Evolutionary conservation across 2,888 invertebrate genomes (phyloP), one percentile per base, ranked within the genome.

Genomic region (Chymomyza caudatula): DNA sequence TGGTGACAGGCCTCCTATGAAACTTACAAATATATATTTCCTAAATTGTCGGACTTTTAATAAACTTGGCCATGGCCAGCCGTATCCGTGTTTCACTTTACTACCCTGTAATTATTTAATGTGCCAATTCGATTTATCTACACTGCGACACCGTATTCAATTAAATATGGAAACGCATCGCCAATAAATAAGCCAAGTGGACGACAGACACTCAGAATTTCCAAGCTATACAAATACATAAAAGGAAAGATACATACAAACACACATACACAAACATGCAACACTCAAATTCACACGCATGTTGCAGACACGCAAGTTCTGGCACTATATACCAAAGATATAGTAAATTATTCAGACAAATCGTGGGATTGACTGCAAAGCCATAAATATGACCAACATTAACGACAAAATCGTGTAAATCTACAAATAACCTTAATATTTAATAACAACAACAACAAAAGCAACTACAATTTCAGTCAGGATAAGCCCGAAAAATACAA

Each of bases 341-440:
- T 17, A 19, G 4, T 51, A 20, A 51, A 51, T 51, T 20, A 51
- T 51, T 51, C 51, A 51, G 20, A 20, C 19, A 20, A 17, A 20
- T 47, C 47, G 47, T 13, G 5, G 47, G 3, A 47, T 47, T 15
- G 17, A 47, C 15, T 47, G 13, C 11, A 22, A 17, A 51, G 65
- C 65, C 83, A 73, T 80, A 74, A 82, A 79, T 77, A 71, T 73
- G 69, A 57, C 71, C 75, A 63, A 75, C 57, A 69, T 85, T 68
- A 71, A 67, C 19, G 17, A 29, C 67, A 62, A 65, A 73, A 71
- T 66, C 76, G 68, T 80, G 67, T 80, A 76, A 78, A 76, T 84
- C 86, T 71, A 84, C 82, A 86, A 82, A 82, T 82, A 81, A 78
- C 82, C 82, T 86, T 62, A 86, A 86, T 84, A 86, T 82, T 86